Evolutionary conservation across 2,888 invertebrate genomes (phyloP), one percentile per base, ranked within the genome.

Genomic region (Bibio marci): DNA sequence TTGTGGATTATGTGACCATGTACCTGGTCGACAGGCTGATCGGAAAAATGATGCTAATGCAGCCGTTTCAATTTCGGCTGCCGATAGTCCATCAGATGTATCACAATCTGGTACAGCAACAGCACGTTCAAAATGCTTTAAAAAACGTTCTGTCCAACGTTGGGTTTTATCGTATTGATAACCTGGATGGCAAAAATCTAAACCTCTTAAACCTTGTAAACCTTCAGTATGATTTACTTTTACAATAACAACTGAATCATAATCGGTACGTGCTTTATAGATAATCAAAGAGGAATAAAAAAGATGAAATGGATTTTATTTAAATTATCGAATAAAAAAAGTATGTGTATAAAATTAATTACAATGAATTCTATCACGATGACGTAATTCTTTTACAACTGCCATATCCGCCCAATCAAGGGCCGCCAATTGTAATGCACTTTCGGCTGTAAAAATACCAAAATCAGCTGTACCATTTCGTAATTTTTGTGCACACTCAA

Each of bases 11-110:
- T 63, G 50, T 4, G 71, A 68, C 80, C 80, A 80, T 1, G 59
- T 52, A 1, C 83, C 83, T 5, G 83, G 83, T 36, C 80, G 66
- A 58, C 85, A 86, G 43, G 73, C 75, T 1, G 65, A 61, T 1
- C 68, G 66, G 63, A 85, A 83, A 64, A 75, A 79, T 2, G 56
- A 50, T 36, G 63, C 65, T 1, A 81, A 62, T 3, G 70, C 67
- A 31, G 67, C 63, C 17, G 76, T 64, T 45, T 80, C 76, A 46
- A 78, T 54, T 52, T 76, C 70, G 1, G 67, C 65, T 8, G 69
- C 58, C 0, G 70, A 66, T 43, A 55, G 58, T 13, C 49, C 49
- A 0, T 54, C 50, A 0, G 57, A 51, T 18, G 62, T 61, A 6
- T 39, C 19, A 35, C 47, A 47, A 39, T 51, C 48, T 18, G 46